These are phyloP conservation scores for Graphium colonna DNA, from an alignment of 2,888 invertebrate genomes.

Conservation along the genomic window DNA sequence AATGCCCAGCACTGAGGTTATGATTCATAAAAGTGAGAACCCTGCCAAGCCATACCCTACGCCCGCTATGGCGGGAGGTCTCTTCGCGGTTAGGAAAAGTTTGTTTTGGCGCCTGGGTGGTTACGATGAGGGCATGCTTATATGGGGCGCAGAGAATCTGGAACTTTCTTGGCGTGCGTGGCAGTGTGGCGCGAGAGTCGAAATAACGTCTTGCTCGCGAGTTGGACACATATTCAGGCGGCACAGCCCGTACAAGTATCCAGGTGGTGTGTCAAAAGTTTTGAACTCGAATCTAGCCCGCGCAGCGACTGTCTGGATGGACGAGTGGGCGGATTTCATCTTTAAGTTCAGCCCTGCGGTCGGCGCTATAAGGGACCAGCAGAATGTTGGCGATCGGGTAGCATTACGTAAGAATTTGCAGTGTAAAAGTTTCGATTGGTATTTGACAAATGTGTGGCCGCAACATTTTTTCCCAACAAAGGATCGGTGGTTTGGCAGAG, in stretches of 20 bases:
- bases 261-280: constrained; percentile 93
- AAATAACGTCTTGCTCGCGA: constrained; percentile 95
- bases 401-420: constrained; percentile 84
- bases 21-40: constrained; percentile 81
- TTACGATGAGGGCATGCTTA: constrained; percentile 86
- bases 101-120: constrained; percentile 93
- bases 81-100: constrained; percentile 92
- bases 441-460: constrained; percentile 96
- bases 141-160: constrained; percentile 99
- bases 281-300: constrained; percentile 94
- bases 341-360: constrained; percentile 91
- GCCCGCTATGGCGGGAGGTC: constrained; percentile 96
- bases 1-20: constrained; percentile 84
- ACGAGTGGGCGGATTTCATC: constrained; percentile 96
- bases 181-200: constrained; percentile 95
- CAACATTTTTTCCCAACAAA: constrained; percentile 96
- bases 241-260: constrained; percentile 96
- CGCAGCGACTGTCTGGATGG: constrained; percentile 98
- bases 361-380: constrained; percentile 76
- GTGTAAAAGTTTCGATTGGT: constrained; percentile 96
- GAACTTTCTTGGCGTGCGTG: constrained; percentile 98
- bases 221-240: constrained; percentile 96
- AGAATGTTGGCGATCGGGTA: constrained; percentile 82
- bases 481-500: constrained; percentile 94
- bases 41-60: constrained; percentile 86